A percentile compares a stretch with the other conserved stretches of the same genome.
Evolutionary conservation across 2,113 vertebrate genomes (phyloP).

Genomic region (Lycaon pictus): DNA sequence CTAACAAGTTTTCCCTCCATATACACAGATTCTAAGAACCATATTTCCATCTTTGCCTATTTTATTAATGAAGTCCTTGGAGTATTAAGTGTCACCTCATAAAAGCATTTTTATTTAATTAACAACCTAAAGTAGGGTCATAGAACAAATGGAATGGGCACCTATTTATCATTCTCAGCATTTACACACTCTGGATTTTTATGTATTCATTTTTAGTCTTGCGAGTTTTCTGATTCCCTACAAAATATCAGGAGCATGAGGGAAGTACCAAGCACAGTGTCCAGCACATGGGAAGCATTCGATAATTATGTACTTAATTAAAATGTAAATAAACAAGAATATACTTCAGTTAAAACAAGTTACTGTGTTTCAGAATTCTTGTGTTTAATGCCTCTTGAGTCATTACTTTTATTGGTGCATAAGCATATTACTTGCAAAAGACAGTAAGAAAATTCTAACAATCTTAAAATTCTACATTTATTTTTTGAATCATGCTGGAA

Average conservation of each 20-base stretch:
- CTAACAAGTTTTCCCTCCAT: background rate
- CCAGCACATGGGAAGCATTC: accelerated
- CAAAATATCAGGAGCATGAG: background rate
- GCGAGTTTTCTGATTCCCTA: background rate
- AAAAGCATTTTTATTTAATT: background rate
- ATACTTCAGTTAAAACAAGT: background rate
- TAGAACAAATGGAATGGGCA: background rate
- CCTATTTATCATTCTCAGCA: background rate
- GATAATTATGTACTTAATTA: background rate
- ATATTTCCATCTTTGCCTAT: background rate
- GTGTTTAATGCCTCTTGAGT: background rate
- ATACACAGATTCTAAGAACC: background rate
- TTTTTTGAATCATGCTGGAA: background rate
- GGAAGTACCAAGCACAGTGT: background rate
- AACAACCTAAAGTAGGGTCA: background rate
- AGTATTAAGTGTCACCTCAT: background rate
- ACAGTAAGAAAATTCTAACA: background rate
- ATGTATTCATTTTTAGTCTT: background rate
- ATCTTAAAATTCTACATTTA: background rate
- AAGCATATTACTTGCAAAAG: background rate
- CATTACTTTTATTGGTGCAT: background rate
- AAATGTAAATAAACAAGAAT: background rate
- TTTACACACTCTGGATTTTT: background rate
- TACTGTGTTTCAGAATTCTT: background rate
- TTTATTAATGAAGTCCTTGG: background rate